Base-by-base conservation (phyloP, 2,888 invertebrate species). In the Nymphalis urticae region DNA sequence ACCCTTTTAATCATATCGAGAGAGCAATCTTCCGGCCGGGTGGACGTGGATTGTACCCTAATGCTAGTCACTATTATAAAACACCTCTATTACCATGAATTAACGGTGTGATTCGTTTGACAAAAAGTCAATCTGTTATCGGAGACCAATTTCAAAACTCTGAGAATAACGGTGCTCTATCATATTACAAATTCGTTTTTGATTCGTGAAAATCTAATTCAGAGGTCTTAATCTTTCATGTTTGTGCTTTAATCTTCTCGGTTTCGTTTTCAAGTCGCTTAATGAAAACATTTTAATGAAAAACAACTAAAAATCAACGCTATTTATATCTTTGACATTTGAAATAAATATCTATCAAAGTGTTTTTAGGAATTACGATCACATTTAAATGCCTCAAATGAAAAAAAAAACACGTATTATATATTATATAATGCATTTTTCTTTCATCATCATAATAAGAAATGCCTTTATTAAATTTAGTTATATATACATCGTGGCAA, bases 1-100 rank as follows among this genome's bases (percentile, higher is more conserved):
- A 87, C 92, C 90, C 89, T 88, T 89, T 92, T 89, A 90, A 92
- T 92, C 90, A 92, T 92, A 90, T 88, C 90, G 86, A 91, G 90
- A 88, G 89, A 87, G 84, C 86, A 87, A 92, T 92, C 90, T 90
- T 92, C 90, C 92, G 91, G 85, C 85, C 87, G 89, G 88, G 86
- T 88, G 86, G 80, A 82, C 82, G 78, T 76, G 75, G 77, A 83
- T 80, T 81, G 81, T 82, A 82, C 76, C 79, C 82, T 75, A 71
- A 67, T 79, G 80, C 76, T 80, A 74, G 67, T 70, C 73, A 71
- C 72, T 71, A 68, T 56, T 51, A 75, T 71, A 70, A 58, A 73
- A 70, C 76, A 75, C 76, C 76, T 77, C 82, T 84, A 76, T 62
- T 5, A 8, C 62, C 21, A 63, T 0, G 62, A 9, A 42, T 74